A percentile compares a stretch with the other conserved stretches of the same genome.
Conservation (phyloP, 2,888 invertebrate genomes). For the Drosophila meridiana region DNA sequence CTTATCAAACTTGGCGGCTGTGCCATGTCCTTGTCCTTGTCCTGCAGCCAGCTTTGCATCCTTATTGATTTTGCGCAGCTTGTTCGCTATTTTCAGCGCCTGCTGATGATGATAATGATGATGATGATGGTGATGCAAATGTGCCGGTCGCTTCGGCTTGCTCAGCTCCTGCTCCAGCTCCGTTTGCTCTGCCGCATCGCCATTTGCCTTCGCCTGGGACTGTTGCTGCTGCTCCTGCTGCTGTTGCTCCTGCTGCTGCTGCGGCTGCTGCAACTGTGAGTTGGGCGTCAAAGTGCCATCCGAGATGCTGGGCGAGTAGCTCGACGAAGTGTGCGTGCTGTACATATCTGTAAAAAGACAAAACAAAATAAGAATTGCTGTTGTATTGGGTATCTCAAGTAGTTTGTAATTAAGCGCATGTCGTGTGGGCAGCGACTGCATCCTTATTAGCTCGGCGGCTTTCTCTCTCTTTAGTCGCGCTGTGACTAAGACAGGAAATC, state of each 20-base stretch:
- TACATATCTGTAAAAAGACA: constrained; percentile 83
- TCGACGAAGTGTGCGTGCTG: constrained; percentile 85
- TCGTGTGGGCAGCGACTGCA: constrained; percentile 71
- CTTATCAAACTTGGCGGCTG: constrained; percentile 83
- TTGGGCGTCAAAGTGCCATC: constrained; percentile 85
- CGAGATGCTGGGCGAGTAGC: constrained; percentile 85
- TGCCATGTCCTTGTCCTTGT: constrained; percentile 76
- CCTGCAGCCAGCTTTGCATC: constrained; percentile 58
- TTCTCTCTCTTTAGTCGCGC: constrained; percentile 20
- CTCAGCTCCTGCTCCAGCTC: constrained; percentile 32
- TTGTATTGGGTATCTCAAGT: constrained; percentile 5
- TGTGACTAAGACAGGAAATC: constrained; percentile 75
- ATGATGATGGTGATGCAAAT: constrained; percentile 78
- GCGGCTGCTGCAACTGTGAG: constrained; percentile 67
- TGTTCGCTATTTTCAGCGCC: constrained; percentile 83
- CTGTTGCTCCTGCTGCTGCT: constrained; percentile 30
- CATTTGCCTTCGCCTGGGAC: constrained; percentile 50
- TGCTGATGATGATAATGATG: constrained; percentile 81
- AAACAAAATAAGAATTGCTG: background rate
- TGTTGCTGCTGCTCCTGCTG: constrained; percentile 41
- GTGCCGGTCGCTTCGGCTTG: constrained; percentile 62
- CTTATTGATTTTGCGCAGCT: constrained; percentile 85
- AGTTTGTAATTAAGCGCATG: constrained; percentile 52
- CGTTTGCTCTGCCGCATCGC: constrained; percentile 27
- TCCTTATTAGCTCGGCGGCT: constrained; percentile 68